Evolutionary conservation across 2,797 vertebrate genomes (phyloP).

Genomic region (Erpetoichthys calabaricus): DNA sequence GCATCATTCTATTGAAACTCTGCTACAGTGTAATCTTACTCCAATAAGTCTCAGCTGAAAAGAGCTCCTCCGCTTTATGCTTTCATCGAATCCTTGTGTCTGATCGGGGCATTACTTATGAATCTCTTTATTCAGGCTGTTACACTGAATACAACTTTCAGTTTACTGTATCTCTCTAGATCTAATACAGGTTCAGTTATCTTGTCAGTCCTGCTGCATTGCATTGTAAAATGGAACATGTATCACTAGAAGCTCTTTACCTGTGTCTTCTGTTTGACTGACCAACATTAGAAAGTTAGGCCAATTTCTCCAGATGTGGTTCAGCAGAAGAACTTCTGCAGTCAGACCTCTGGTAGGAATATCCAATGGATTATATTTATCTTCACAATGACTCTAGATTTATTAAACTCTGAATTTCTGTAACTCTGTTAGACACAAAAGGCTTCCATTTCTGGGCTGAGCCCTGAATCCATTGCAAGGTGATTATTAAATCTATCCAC

Average conservation of each 20-base stretch:
- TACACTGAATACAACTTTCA: neutral
- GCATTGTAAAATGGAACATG: too few relatives aligned
- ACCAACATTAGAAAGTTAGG: too few relatives aligned
- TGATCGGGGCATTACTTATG: neutral
- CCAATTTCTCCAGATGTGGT: neutral
- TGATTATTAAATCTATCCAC: constrained; percentile 18
- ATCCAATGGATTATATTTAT: neutral
- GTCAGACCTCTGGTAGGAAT: neutral
- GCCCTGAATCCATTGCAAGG: constrained; percentile 10
- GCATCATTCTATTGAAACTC: neutral
- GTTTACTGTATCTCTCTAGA: too few relatives aligned
- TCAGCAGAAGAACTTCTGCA: too few relatives aligned
- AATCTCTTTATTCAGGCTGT: neutral
- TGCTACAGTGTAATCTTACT: neutral
- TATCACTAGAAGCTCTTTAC: too few relatives aligned
- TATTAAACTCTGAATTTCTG: neutral
- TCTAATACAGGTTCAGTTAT: too few relatives aligned
- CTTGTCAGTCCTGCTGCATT: too few relatives aligned
- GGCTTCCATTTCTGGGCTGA: neutral
- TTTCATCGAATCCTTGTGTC: neutral
- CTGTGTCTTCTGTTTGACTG: too few relatives aligned
- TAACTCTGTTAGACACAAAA: neutral
- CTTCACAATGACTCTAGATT: neutral
- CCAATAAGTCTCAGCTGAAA: neutral
- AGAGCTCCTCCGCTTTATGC: neutral